Evolutionary conservation across 2,113 vertebrate genomes (phyloP).

Genomic region (Muscicapa adusta): DNA sequence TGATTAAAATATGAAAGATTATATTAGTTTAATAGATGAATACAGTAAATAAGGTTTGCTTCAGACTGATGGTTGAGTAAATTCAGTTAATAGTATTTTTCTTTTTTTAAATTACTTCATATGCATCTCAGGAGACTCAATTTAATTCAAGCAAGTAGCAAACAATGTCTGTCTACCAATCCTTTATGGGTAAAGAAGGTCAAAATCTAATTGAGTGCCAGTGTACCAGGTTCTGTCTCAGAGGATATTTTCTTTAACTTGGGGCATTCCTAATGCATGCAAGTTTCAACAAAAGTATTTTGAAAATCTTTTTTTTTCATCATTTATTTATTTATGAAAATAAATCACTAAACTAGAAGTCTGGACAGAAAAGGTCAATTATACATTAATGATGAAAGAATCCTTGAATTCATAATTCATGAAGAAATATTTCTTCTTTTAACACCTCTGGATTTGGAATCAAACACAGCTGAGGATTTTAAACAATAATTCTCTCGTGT

Average conservation of each 20-base stretch:
- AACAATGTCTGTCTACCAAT: constrained; percentile 19
- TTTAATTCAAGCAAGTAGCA: constrained; percentile 48
- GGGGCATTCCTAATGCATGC: not conserved
- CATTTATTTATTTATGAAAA: not conserved
- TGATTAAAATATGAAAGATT: constrained; percentile 37
- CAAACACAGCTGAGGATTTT: constrained; percentile 9
- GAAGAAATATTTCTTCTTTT: not conserved
- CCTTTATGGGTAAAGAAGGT: constrained; percentile 55
- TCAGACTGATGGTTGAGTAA: constrained; percentile 2
- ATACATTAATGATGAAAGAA: constrained; percentile 43
- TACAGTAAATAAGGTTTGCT: constrained; percentile 16
- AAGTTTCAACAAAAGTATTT: not conserved
- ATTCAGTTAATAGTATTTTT: constrained; percentile 22
- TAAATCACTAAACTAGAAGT: not conserved
- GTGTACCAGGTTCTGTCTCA: not conserved
- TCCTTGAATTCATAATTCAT: constrained; percentile 12
- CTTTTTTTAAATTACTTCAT: constrained; percentile 32
- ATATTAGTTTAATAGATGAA: constrained; percentile 10
- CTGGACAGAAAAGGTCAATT: constrained; percentile 13
- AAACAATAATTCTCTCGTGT: not conserved
- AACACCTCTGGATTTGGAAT: constrained; percentile 6
- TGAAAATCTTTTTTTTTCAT: not conserved
- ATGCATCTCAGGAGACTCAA: constrained; percentile 43
- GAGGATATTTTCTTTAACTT: constrained; percentile 7
- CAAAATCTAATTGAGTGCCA: constrained; percentile 51